Evolutionary conservation across 2,888 invertebrate species (phyloP).

Genomic region (Zygogramma bicolorata): DNA sequence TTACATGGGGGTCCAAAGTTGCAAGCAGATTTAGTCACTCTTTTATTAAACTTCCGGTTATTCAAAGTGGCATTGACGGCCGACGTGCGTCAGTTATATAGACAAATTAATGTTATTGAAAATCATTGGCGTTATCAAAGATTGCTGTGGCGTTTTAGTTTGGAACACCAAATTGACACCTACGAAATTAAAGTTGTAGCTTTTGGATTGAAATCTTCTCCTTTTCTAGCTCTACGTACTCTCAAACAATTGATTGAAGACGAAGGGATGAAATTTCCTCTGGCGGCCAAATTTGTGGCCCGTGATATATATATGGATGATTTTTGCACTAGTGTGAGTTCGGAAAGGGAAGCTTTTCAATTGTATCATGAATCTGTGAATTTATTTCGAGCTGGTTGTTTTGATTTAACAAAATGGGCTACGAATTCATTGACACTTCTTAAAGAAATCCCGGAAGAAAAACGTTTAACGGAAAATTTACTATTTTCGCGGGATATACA

Average conservation of each 20-base stretch:
- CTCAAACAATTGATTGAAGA: neutral
- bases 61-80: constrained; percentile 16
- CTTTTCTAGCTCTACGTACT: constrained; percentile 19
- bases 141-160: constrained; percentile 14
- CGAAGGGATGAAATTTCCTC: neutral
- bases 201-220: constrained; percentile 21
- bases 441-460: too few relatives aligned
- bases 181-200: constrained; percentile 18
- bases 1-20: neutral
- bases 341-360: neutral
- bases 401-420: too few relatives aligned
- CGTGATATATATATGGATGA: neutral
- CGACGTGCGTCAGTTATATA: constrained; percentile 1
- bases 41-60: constrained; percentile 8
- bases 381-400: too few relatives aligned
- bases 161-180: neutral
- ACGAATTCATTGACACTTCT: too few relatives aligned
- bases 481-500: too few relatives aligned
- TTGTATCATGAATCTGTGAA: too few relatives aligned
- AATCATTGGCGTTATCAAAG: constrained; percentile 13
- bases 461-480: too few relatives aligned
- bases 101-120: neutral
- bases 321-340: neutral
- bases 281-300: neutral
- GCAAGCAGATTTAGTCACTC: constrained; percentile 3